Percentiles rank a stretch among this genome's conserved stretches.
These are phyloP conservation scores for Himalopsyche phryganea DNA, from an alignment of 1,140 invertebrate genomes.

Conservation along the genomic window DNA sequence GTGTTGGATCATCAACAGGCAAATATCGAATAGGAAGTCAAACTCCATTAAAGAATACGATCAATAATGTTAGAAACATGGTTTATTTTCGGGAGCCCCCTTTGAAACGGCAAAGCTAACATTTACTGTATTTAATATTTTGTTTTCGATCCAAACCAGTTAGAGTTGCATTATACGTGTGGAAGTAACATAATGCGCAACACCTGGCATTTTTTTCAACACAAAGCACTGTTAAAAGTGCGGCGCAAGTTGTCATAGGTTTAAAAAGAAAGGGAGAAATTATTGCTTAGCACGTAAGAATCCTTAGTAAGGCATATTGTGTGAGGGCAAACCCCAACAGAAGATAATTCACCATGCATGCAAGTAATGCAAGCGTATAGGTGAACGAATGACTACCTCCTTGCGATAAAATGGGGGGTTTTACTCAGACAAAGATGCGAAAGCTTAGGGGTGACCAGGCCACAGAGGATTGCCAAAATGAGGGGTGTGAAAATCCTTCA, in stretches of 20 bases:
- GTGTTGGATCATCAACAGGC: too few relatives aligned
- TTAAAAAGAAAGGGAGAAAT: conserved; percentile 14
- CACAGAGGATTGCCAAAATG: background rate
- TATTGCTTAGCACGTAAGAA: conserved; percentile 6
- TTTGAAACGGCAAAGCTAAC: too few relatives aligned
- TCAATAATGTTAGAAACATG: too few relatives aligned
- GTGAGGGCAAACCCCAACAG: conserved; percentile 4
- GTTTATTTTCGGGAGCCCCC: too few relatives aligned
- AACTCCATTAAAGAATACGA: too few relatives aligned
- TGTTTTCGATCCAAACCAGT: too few relatives aligned
- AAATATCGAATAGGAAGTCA: too few relatives aligned
- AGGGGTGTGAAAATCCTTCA: too few relatives aligned
- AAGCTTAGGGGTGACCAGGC: background rate
- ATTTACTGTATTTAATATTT: too few relatives aligned
- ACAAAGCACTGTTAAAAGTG: background rate
- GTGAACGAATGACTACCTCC: background rate
- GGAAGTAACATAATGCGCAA: too few relatives aligned
- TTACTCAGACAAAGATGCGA: background rate
- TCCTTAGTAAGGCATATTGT: conserved; percentile 9
- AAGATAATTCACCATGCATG: background rate
- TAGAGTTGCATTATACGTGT: too few relatives aligned
- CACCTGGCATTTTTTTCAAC: too few relatives aligned
- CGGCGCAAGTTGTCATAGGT: conserved; percentile 10
- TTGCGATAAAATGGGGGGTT: conserved; percentile 2
- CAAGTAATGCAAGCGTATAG: background rate